These are phyloP conservation scores for Charadrius vociferus DNA, from an alignment of 2,113 vertebrate species.

Conservation along the genomic window DNA sequence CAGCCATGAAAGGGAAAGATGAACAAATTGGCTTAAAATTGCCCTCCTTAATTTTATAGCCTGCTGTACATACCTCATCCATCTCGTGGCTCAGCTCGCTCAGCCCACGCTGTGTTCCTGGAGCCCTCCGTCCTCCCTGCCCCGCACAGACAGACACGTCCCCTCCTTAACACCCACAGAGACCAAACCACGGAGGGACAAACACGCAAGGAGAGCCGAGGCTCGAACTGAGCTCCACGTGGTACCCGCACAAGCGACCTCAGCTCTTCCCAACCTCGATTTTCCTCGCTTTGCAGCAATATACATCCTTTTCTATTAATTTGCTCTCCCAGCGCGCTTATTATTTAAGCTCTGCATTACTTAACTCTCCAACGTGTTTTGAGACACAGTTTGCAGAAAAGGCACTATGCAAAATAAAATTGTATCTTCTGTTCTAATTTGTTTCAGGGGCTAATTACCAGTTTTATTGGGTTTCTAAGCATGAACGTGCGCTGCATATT, in stretches of 20 bases:
- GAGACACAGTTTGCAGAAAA: background rate
- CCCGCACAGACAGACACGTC: rapidly evolving
- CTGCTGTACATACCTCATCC: background rate
- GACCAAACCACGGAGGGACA: background rate
- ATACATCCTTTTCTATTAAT: background rate
- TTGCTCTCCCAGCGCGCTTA: background rate
- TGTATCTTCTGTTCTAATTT: constrained; percentile 21
- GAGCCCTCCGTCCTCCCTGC: background rate
- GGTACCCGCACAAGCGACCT: background rate
- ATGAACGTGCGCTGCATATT: background rate
- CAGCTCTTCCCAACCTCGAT: background rate
- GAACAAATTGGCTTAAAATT: constrained; percentile 6
- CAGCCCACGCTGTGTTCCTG: rapidly evolving
- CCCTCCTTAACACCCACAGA: background rate
- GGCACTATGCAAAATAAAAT: background rate
- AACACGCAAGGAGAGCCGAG: rapidly evolving
- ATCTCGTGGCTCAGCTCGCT: background rate
- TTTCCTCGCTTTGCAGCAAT: background rate
- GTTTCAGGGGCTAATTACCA: constrained; percentile 42
- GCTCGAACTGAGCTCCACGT: rapidly evolving
- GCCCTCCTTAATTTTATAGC: background rate
- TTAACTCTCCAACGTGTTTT: background rate
- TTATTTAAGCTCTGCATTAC: constrained; percentile 16
- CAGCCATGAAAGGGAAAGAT: background rate
- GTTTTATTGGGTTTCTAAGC: constrained; percentile 26